phyloP scores from a whole-genome alignment of 2,888 invertebrate species.

The Heliconius ethilla region DNA sequence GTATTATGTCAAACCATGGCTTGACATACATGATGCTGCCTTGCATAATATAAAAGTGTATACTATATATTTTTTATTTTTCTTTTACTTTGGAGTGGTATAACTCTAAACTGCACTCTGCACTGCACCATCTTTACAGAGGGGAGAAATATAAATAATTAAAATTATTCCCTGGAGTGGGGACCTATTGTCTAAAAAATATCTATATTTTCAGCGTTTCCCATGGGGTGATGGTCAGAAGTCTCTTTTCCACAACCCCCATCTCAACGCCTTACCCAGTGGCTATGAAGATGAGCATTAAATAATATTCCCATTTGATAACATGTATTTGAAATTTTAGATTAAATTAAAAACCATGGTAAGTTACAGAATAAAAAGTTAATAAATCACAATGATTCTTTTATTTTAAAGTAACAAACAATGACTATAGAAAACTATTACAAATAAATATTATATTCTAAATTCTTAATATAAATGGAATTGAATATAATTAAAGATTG shows the following conservation, averaged over 20 bases:
- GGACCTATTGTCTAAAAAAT: not conserved
- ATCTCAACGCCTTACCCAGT: slow-evolving; percentile 88
- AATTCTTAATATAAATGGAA: not conserved
- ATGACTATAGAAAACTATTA: not conserved
- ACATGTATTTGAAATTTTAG: slow-evolving; percentile 53
- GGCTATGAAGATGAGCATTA: slow-evolving; percentile 87
- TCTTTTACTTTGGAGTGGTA: too few relatives aligned
- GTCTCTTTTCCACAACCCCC: slow-evolving; percentile 93
- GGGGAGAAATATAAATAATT: not conserved
- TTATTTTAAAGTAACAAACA: slow-evolving; percentile 1
- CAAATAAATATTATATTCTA: not conserved
- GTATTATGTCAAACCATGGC: too few relatives aligned
- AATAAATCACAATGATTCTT: slow-evolving; percentile 26
- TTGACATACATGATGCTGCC: too few relatives aligned
- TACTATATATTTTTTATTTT: too few relatives aligned
- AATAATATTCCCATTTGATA: slow-evolving; percentile 35
- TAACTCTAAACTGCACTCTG: too few relatives aligned
- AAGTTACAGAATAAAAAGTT: slow-evolving; percentile 40
- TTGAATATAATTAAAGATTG: too few relatives aligned
- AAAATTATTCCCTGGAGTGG: not conserved
- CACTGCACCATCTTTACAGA: not conserved
- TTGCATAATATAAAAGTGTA: too few relatives aligned
- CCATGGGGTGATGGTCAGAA: slow-evolving; percentile 97
- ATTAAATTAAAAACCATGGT: slow-evolving; percentile 42
- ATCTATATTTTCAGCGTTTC: slow-evolving; percentile 84